phyloP scores from a whole-genome alignment of 2,888 invertebrate species.

The Agriotes lineatus region DNA sequence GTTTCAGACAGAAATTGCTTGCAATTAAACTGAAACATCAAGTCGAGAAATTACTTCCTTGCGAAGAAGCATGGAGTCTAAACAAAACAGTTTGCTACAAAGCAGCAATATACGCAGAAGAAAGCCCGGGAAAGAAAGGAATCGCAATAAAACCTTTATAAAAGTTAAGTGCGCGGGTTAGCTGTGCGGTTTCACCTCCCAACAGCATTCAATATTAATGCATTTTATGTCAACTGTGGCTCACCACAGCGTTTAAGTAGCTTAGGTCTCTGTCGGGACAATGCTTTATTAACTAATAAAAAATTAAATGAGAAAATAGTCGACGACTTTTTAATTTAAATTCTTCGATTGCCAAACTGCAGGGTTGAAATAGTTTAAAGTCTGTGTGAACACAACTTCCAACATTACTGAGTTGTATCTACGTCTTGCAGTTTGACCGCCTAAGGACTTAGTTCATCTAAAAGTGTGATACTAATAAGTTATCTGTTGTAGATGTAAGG shows the following conservation, averaged over 20 bases:
- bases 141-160: slow-evolving; percentile 12
- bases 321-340: no score
- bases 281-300: slow-evolving; percentile 1
- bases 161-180: slow-evolving; percentile 6
- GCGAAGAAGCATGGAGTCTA: slow-evolving; percentile 4
- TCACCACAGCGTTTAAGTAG: slow-evolving; percentile 12
- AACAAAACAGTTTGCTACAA: slow-evolving; percentile 11
- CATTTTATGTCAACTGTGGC: background rate
- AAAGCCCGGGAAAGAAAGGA: slow-evolving; percentile 7
- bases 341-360: no score
- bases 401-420: no score
- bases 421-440: no score
- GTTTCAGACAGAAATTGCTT: background rate
- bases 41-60: slow-evolving; percentile 9
- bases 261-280: background rate
- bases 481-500: no score
- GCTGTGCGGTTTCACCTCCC: slow-evolving; percentile 17
- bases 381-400: no score
- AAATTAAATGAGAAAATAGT: no score
- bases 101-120: background rate
- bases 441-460: no score
- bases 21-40: background rate
- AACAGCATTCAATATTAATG: slow-evolving; percentile 3
- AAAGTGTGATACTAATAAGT: no score
- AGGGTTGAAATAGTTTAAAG: no score